phyloP scores from a whole-genome alignment of 2,113 vertebrate genomes.

The Callocephalon fimbriatum region DNA sequence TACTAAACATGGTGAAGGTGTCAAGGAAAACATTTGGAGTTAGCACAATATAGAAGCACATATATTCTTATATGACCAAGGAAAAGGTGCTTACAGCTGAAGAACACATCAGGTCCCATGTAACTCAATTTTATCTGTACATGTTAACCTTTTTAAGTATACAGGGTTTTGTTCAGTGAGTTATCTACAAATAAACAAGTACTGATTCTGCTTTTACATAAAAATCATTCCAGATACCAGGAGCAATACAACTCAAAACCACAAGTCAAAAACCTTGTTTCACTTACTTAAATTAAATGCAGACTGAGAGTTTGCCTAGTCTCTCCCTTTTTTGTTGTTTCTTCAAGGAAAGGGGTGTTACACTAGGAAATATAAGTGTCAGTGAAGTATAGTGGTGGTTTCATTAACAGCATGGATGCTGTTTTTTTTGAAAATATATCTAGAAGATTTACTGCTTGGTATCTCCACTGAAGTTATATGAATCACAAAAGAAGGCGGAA shows the following conservation, averaged over 20 bases:
- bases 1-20: not conserved
- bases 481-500: constrained; percentile 11
- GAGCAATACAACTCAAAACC: not conserved
- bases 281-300: not conserved
- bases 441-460: not conserved
- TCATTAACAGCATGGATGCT: not conserved
- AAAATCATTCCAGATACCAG: not conserved
- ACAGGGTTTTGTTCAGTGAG: not conserved
- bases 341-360: not conserved
- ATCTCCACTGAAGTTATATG: not conserved
- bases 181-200: not conserved
- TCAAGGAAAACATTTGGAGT: not conserved
- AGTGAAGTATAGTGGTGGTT: not conserved
- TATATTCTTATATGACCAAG: not conserved
- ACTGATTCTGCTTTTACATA: not conserved
- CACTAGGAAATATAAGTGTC: not conserved
- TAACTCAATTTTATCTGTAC: not conserved
- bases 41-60: not conserved
- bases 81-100: not conserved
- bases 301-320: not conserved
- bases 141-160: not conserved
- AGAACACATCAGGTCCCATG: not conserved
- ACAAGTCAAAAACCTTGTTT: not conserved
- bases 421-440: not conserved
- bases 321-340: not conserved